Percentiles rank a stretch among this genome's conserved stretches.
phyloP scores from a whole-genome alignment of 2,113 vertebrate species.

The Sakesphorus luctuosus region DNA sequence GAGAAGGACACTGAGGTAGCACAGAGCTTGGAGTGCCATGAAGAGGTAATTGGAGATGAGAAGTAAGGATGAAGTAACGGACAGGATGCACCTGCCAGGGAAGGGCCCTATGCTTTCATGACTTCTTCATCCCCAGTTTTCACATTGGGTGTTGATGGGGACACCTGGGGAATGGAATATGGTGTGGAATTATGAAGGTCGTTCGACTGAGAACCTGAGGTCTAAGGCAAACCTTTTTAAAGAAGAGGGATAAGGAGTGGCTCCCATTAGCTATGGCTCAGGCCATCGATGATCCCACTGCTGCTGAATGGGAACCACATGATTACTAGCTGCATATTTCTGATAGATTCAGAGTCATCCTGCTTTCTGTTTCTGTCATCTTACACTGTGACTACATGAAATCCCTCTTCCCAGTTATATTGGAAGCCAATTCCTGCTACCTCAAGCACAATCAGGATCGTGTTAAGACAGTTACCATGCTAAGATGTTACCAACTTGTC shows the following conservation, averaged over 20 bases:
- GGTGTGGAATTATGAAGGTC: not conserved
- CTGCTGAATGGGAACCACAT: not conserved
- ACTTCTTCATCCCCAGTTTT: not conserved
- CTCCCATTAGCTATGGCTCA: not conserved
- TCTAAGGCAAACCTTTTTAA: not conserved
- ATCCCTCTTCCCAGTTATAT: not conserved
- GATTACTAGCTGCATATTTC: not conserved
- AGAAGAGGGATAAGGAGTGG: not conserved
- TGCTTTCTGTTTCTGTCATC: not conserved
- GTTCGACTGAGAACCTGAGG: not conserved
- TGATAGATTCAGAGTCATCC: not conserved
- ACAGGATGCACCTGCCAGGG: not conserved
- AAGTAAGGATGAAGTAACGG: not conserved
- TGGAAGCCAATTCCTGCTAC: not conserved
- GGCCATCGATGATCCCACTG: not conserved
- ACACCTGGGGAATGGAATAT: not conserved
- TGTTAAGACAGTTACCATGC: not conserved
- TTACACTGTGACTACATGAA: not conserved
- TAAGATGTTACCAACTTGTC: not conserved
- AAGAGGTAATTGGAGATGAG: not conserved
- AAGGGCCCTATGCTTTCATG: not conserved
- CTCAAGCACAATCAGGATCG: not conserved
- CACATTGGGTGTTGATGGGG: rapidly evolving
- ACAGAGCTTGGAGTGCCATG: not conserved
- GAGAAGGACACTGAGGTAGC: not conserved